Evolutionary conservation across 2,797 vertebrate species (phyloP).

Genomic region (Avahi laniger): DNA sequence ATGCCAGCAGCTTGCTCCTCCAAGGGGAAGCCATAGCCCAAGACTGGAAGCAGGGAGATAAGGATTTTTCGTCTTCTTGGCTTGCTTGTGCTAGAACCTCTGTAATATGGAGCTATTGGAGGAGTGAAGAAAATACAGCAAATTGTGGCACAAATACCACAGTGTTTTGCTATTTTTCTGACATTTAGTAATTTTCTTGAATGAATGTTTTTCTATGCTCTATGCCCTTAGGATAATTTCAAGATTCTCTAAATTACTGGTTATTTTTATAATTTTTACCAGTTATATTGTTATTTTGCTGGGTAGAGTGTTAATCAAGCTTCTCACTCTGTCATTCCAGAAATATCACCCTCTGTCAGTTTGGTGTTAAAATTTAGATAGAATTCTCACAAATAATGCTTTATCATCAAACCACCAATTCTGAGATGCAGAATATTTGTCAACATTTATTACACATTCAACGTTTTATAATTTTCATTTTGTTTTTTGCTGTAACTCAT

Average conservation of each 20-base stretch:
- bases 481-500: background rate
- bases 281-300: background rate
- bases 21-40: too few relatives aligned
- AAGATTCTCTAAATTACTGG: background rate
- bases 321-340: background rate
- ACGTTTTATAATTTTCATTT: conserved; percentile 32
- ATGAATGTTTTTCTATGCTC: background rate
- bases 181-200: background rate
- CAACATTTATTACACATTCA: background rate
- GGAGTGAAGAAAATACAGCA: background rate
- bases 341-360: background rate
- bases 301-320: background rate
- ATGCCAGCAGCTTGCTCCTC: background rate
- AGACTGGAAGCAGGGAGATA: background rate
- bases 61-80: background rate
- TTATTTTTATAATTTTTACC: background rate
- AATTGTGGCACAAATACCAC: background rate
- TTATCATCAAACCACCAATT: background rate
- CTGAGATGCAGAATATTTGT: background rate
- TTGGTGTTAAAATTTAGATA: conserved; percentile 21
- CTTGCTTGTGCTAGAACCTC: background rate
- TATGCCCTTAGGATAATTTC: background rate
- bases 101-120: too few relatives aligned
- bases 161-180: background rate
- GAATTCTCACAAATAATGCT: background rate